Evolutionary conservation across 2,888 invertebrate species (phyloP), one percentile per base, ranked within the genome.

Genomic region (Holacanthella duospinosa): DNA sequence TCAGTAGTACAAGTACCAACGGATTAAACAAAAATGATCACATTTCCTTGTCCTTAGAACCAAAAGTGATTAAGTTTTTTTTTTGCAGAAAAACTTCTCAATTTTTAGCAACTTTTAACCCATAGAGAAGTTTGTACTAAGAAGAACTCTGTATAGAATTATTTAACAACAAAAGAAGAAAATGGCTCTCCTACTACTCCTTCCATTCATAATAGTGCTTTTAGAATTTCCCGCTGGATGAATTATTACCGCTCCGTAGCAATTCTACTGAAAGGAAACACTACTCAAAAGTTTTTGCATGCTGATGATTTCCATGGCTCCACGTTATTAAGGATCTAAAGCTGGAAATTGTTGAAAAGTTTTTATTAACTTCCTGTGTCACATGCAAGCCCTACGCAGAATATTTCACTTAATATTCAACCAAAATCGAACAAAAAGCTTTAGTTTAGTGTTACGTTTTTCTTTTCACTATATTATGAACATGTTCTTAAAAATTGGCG

Each of bases 171-270:
- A 36, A 36, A 36, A 36, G 36, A 16, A 6, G 16, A 9, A 16
- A 36, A 36, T 36, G 36, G 6, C 16, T 71, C 55, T 71, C n/a
- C 6, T 12, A 21, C n/a, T 24, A 6, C 53, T 53, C 53, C 53
- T 36, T n/a, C 48, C n/a, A 48, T 21, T 48, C 48, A n/a, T 21
- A 48, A 48, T 21, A 36, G 36, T n/a, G n/a, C n/a, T n/a, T n/a
- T n/a, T n/a, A n/a, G n/a, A n/a, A 16, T 12, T 36, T 36, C 16
- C 36, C 36, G 36, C 16, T 12, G 48, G 21, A 48, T 21, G 21
- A 48, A 21, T 48, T 48, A 48, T 21, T 9, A 4, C 48, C 21
- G 4, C 21, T 9, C 12, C 4, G 6, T 4, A n/a, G 12, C 48
- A 21, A 16, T 48, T 9, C 36, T 9, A 36, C 48, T 48, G n/a